Evolutionary conservation across 2,113 vertebrate species (phyloP).

Genomic region (Stictonetta naevosa): DNA sequence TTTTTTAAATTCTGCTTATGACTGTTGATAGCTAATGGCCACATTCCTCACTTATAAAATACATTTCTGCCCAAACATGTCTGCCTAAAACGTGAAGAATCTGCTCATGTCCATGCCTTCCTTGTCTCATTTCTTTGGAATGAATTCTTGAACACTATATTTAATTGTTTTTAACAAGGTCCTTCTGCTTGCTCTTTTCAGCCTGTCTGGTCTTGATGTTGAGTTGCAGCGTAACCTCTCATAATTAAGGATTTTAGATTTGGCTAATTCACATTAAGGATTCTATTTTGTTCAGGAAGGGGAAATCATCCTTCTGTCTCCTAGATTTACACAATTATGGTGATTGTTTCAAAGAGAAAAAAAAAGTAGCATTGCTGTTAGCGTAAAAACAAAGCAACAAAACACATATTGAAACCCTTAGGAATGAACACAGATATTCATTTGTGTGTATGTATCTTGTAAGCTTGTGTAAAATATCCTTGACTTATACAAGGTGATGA

Average conservation of each 20-base stretch:
- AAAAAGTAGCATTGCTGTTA: background rate
- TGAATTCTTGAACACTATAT: background rate
- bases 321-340: background rate
- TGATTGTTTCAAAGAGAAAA: background rate
- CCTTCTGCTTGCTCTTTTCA: constrained; percentile 7
- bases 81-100: background rate
- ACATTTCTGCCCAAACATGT: background rate
- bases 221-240: background rate
- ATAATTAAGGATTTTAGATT: background rate
- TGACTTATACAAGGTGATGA: background rate
- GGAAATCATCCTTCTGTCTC: background rate
- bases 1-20: background rate
- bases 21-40: background rate
- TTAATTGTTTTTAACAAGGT: background rate
- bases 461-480: background rate
- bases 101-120: background rate
- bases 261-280: background rate
- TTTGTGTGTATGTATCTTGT: background rate
- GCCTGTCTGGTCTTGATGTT: background rate
- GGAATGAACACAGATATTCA: background rate
- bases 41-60: background rate
- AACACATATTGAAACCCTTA: background rate
- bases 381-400: background rate
- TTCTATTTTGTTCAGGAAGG: background rate
- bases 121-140: background rate